Evolutionary conservation across 2,888 invertebrate genomes (phyloP).

Genomic region (Pollenia griseotomentosa): DNA sequence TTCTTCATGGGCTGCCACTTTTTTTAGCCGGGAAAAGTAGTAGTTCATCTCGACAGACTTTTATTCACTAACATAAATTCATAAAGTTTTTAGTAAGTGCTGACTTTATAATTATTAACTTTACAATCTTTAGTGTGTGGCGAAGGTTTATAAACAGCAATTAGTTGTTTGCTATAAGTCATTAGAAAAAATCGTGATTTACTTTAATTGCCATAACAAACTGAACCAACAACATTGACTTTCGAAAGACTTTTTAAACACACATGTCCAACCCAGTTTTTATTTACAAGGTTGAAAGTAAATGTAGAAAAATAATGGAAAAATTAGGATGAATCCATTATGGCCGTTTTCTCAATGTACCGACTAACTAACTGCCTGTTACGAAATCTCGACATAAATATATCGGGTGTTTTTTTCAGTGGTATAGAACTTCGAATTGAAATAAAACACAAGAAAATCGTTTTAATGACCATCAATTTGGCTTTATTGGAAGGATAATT

Average conservation of each 20-base stretch:
- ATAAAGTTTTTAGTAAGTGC: constrained; percentile 64
- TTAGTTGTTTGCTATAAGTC: constrained; percentile 67
- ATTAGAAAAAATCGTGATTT: constrained; percentile 73
- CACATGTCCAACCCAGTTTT: constrained; percentile 1
- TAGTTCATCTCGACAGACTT: constrained; percentile 47
- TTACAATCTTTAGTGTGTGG: constrained; percentile 40
- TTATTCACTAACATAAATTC: constrained; percentile 41
- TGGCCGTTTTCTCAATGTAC: too few species aligned
- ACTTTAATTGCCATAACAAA: constrained; percentile 63
- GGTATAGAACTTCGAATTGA: too few species aligned
- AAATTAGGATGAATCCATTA: too few species aligned
- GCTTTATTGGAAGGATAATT: too few species aligned
- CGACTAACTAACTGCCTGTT: too few species aligned
- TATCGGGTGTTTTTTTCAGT: too few species aligned
- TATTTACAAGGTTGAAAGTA: neutral
- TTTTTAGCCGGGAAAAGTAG: constrained; percentile 23
- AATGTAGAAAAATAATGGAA: neutral
- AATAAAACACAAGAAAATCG: too few species aligned
- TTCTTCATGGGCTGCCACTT: neutral
- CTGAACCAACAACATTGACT: constrained; percentile 2
- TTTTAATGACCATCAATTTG: too few species aligned
- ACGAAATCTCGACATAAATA: too few species aligned
- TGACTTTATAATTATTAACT: constrained; percentile 72
- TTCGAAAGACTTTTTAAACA: neutral
- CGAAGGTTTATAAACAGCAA: constrained; percentile 60